Conservation (phyloP, 2,113 vertebrate species). For the Meles meles region DNA sequence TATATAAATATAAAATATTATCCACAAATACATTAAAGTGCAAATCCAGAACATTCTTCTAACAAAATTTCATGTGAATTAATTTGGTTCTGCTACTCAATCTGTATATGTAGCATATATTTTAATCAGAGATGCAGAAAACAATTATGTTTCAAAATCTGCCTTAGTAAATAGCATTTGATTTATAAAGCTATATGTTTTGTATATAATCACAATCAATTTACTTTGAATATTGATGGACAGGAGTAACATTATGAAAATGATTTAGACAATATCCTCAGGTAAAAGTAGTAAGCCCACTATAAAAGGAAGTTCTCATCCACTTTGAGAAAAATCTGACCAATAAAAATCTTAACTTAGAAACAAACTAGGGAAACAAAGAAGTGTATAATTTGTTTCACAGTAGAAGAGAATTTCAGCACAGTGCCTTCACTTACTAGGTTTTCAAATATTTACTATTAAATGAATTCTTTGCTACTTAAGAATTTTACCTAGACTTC, state of each 20-base stretch:
- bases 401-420: background rate
- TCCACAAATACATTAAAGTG: background rate
- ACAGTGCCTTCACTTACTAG: background rate
- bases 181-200: constrained; percentile 4
- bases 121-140: background rate
- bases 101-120: background rate
- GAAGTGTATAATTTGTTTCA: background rate
- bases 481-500: background rate
- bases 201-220: background rate
- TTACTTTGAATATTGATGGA: background rate
- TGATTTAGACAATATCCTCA: background rate
- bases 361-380: background rate
- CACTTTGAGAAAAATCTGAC: background rate
- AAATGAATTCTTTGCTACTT: background rate
- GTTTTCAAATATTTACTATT: constrained; percentile 16
- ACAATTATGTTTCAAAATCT: background rate
- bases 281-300: background rate
- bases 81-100: background rate
- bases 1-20: background rate
- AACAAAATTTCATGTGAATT: background rate
- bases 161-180: background rate
- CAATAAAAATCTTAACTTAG: background rate
- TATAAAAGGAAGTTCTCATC: background rate
- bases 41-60: background rate
- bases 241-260: background rate